Conservation (phyloP, 64 coral and sea anemone species). For the Stylophora pistillata region DNA sequence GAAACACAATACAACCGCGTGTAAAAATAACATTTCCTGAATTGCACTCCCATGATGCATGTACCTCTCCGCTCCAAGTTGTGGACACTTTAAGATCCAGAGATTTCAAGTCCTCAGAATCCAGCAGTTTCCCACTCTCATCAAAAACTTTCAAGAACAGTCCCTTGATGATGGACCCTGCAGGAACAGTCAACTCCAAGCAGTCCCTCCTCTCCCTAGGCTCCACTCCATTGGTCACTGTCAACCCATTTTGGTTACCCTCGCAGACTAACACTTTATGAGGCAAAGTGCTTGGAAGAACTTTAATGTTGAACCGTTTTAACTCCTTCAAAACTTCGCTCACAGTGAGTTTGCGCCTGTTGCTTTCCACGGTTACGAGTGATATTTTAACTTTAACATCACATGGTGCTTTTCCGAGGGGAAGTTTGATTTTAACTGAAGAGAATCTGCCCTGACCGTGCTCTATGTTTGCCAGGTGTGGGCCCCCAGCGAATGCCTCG, state of each 20-base stretch:
- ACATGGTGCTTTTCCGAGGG: constrained; percentile 56
- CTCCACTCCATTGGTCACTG: constrained; percentile 7
- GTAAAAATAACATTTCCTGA: background rate
- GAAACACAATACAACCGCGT: no score
- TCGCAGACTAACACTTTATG: constrained; percentile 76
- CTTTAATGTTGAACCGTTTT: constrained; percentile 77
- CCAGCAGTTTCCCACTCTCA: constrained; percentile 69
- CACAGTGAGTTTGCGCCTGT: constrained; percentile 59
- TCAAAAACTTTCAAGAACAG: constrained; percentile 75
- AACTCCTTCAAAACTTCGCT: constrained; percentile 68
- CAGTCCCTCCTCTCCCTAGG: constrained; percentile 61
- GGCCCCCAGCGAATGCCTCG: constrained; percentile 68
- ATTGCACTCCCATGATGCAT: no score
- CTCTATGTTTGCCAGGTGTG: constrained; percentile 62
- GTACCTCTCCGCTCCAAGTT: constrained; percentile 93
- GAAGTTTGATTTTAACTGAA: constrained; percentile 69
- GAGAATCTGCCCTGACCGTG: constrained; percentile 57
- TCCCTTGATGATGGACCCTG: constrained; percentile 66
- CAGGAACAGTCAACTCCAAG: constrained; percentile 78
- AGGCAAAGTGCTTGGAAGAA: constrained; percentile 82
- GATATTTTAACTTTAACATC: constrained; percentile 70
- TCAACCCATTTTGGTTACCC: constrained; percentile 15
- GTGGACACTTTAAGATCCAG: constrained; percentile 57
- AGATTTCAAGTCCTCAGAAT: constrained; percentile 29
- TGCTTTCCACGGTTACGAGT: constrained; percentile 57